Percentiles rank a stretch among this genome's conserved stretches.
These are phyloP conservation scores for Oscarella lobularis DNA, from an alignment of 37 sponge, comb jelly and placozoan species.

Conservation along the genomic window DNA sequence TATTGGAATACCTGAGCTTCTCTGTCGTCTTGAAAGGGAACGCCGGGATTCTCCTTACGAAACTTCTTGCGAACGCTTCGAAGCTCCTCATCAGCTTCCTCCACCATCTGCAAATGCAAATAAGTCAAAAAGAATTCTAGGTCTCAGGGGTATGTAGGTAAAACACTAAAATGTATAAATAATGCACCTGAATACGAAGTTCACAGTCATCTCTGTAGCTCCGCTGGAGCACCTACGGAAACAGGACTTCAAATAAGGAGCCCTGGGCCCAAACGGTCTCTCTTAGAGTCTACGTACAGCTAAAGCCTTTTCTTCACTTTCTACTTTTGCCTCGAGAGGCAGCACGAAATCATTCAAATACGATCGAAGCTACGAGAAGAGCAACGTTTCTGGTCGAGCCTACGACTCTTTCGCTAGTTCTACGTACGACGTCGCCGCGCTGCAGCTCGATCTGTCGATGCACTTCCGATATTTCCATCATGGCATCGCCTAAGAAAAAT, in stretches of 20 bases:
- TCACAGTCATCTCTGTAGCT: background rate
- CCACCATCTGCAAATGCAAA: background rate
- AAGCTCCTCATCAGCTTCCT: background rate
- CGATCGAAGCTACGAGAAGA: slow-evolving; percentile 26
- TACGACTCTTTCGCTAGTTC: no score
- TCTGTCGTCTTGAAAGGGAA: background rate
- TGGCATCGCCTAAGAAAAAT: background rate
- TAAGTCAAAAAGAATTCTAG: background rate
- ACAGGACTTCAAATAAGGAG: no score
- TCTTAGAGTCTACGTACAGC: no score
- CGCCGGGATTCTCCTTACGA: background rate
- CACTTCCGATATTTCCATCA: background rate
- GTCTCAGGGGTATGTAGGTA: background rate
- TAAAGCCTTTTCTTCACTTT: slow-evolving; percentile 19
- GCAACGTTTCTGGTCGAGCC: no score
- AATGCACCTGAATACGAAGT: background rate
- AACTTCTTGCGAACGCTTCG: background rate
- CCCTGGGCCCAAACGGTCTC: no score
- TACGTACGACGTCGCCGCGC: background rate
- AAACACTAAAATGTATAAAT: background rate
- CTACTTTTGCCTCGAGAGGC: slow-evolving; percentile 43
- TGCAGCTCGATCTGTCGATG: background rate
- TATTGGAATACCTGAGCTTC: background rate
- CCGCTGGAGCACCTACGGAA: background rate
- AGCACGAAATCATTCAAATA: slow-evolving; percentile 50